Evolutionary conservation across 37 sponge, comb jelly and placozoan species (phyloP), one percentile per base, ranked within the genome.

Genomic region (Spongia lamella): DNA sequence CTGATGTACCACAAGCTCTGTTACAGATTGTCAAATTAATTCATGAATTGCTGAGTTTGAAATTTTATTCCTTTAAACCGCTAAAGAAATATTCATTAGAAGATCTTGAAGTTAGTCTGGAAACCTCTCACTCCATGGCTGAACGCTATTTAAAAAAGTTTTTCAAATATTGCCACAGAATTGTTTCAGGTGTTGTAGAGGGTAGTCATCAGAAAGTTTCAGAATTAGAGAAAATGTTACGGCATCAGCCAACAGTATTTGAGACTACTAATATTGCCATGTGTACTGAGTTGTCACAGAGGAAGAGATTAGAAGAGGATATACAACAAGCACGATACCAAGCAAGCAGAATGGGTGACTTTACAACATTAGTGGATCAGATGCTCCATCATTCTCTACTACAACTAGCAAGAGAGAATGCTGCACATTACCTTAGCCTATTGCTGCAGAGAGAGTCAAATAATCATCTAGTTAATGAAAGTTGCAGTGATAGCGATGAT

Each of bases 161-260:
- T 38, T 83, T 92, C 68, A 83, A 79, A 57, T 83, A 85, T 39
- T 81, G 73, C 59, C 61, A 27, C 38, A 65, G 83, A 13, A 54
- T 86, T 4, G 61, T 90, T 50, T 61, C 22, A 5, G 76, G 70
- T 38, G 68, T 57, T 9, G 71, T 72, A 13, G 37, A 24, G 5
- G 66, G 31, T 21, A 67, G 63, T 14, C 57, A 54, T 19, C 37
- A 25, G 6, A 37, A 20, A 11, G 66, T 82, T 16, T 9, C 11
- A 3, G 74, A 51, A 5, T 60, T 86, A 0, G 83, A 86, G 35
- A 38, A 21, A 0, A 62, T 78, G 22, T 60, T 58, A 39, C 15
- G 20, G 5, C 66, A 82, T 37, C 86, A 75, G 40, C 83, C 83
- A 0, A 70, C 82, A 64, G 87, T 90, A 27, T 86, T 79, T 27